phyloP scores from a whole-genome alignment of 1,140 invertebrate genomes.

The Hycleus phaleratus region DNA sequence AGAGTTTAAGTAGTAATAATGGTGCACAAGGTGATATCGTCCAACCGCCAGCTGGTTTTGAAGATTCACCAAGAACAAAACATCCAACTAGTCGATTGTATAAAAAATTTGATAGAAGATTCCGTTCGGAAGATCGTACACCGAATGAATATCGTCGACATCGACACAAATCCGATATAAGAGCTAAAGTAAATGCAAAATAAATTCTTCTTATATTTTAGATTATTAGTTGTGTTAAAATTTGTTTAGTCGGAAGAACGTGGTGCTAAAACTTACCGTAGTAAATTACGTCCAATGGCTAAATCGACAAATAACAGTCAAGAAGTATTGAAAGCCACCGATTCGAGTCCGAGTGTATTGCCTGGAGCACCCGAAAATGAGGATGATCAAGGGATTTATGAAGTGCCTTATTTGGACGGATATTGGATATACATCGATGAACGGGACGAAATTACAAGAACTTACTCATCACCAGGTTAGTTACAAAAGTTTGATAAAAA shows the following conservation, averaged over 20 bases:
- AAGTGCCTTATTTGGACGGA: slow-evolving; percentile 60
- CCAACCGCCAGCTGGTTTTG: slow-evolving; percentile 77
- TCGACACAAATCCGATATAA: slow-evolving; percentile 57
- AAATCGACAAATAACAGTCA: slow-evolving; percentile 64
- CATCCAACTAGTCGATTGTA: slow-evolving; percentile 50
- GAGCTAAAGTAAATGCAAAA: slow-evolving; percentile 53
- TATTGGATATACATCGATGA: slow-evolving; percentile 72
- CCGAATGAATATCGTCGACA: slow-evolving; percentile 52
- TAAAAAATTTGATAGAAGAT: slow-evolving; percentile 74
- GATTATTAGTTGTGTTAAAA: neutral
- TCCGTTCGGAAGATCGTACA: slow-evolving; percentile 70
- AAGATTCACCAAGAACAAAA: slow-evolving; percentile 61
- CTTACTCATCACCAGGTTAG: too few relatives aligned
- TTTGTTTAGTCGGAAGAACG: slow-evolving; percentile 64
- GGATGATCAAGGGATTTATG: slow-evolving; percentile 58
- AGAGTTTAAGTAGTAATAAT: slow-evolving; percentile 25
- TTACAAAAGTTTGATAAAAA: too few relatives aligned
- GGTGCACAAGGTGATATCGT: slow-evolving; percentile 61
- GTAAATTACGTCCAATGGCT: slow-evolving; percentile 54
- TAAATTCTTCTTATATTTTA: neutral
- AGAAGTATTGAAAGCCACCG: slow-evolving; percentile 60
- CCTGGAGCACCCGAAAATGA: slow-evolving; percentile 57
- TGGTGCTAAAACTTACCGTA: slow-evolving; percentile 52
- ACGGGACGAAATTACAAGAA: slow-evolving; percentile 52
- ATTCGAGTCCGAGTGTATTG: slow-evolving; percentile 57